Percentiles rank a stretch among this genome's conserved stretches.
Conservation (phyloP, 2,113 vertebrate species). For the Crotalus tigris region DNA sequence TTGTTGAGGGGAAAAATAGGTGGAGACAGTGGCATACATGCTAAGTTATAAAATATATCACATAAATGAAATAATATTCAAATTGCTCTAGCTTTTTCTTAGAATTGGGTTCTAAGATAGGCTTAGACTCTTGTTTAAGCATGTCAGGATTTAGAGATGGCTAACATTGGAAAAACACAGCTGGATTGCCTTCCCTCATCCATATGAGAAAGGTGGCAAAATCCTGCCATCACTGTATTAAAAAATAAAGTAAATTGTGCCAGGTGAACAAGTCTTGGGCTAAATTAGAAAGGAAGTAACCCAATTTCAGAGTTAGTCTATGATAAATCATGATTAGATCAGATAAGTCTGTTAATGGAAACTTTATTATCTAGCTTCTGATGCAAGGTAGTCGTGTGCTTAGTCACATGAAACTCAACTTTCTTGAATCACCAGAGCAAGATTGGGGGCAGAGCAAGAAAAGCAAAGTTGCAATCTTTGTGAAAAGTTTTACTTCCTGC, state of each 20-base stretch:
- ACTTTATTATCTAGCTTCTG: background rate
- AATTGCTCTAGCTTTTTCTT: background rate
- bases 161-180: background rate
- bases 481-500: background rate
- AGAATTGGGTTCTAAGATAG: background rate
- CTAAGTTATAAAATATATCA: background rate
- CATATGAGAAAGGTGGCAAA: background rate
- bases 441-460: background rate
- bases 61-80: background rate
- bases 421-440: background rate
- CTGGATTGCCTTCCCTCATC: background rate
- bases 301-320: constrained; percentile 9
- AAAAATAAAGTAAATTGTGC: background rate
- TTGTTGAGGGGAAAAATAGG: background rate
- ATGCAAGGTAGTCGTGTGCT: constrained; percentile 24
- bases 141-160: background rate
- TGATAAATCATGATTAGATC: constrained; percentile 22
- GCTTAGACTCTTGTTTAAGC: background rate
- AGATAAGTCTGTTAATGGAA: background rate
- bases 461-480: background rate
- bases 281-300: constrained; percentile 6
- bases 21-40: background rate
- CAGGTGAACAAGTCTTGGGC: background rate
- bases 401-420: constrained; percentile 24
- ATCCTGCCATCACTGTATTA: background rate